Percentiles rank a stretch among this genome's conserved stretches.
These are phyloP conservation scores for Drosophila fungiperda DNA, from an alignment of 2,888 invertebrate genomes.

Conservation along the genomic window DNA sequence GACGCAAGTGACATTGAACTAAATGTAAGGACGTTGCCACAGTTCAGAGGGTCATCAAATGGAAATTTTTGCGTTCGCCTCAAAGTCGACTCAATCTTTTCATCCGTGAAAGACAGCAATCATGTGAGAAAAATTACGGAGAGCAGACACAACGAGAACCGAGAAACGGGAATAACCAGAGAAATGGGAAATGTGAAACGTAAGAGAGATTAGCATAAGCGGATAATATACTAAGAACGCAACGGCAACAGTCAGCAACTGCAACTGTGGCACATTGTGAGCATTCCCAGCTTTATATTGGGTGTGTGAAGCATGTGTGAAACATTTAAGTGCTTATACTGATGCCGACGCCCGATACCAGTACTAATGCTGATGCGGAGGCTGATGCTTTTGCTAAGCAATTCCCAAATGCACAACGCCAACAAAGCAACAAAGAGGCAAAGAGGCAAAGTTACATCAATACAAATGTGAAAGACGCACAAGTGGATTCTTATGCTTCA, in stretches of 20 bases:
- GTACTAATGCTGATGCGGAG: not conserved
- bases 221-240: constrained; percentile 66
- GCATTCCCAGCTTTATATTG: constrained; percentile 21
- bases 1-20: constrained; percentile 73
- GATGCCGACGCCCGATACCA: constrained; percentile 21
- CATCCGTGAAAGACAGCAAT: constrained; percentile 50
- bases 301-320: constrained; percentile 58
- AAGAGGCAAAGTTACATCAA: constrained; percentile 36
- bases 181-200: constrained; percentile 54
- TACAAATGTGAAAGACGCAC: constrained; percentile 29
- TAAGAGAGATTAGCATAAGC: constrained; percentile 80
- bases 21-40: constrained; percentile 31
- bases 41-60: constrained; percentile 60
- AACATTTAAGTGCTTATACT: constrained; percentile 62
- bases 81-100: constrained; percentile 67
- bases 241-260: constrained; percentile 42
- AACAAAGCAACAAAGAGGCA: constrained; percentile 23
- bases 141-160: constrained; percentile 1
- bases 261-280: constrained; percentile 30
- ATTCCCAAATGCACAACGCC: constrained; percentile 39
- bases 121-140: constrained; percentile 24
- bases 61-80: constrained; percentile 23
- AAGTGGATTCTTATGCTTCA: constrained; percentile 20
- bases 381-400: constrained; percentile 49
- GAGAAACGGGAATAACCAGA: not conserved